Base-by-base conservation (phyloP, 1,140 invertebrate species). In the Frieseomelitta varia region DNA sequence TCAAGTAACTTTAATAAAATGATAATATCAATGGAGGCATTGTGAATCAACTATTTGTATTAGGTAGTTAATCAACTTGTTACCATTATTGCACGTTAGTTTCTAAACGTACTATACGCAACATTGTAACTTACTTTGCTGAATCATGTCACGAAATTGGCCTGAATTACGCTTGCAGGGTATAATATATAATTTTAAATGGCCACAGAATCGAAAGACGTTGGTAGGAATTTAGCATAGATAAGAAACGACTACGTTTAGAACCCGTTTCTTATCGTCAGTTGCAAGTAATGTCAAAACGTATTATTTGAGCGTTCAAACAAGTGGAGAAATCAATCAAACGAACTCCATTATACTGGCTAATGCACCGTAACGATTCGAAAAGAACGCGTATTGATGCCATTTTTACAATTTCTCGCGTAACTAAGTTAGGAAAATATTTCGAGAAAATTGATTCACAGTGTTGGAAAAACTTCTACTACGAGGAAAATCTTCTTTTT, bases 221-320 rank as follows among this genome's bases (percentile, higher is more conserved):
- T 30, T 15, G 56, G 55, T 30, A 39, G 8, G 21, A 75, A 39
- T 67, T 75, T 55, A 55, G 27, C 51, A 81, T 75, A 75, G 71
- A 75, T 56, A 75, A n/a, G 11, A 53, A 55, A 14, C 58, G 58
- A 51, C 53, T 53, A 27, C 27, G 47, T 75, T 73, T 53, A 51
- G 34, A 24, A 56, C 55, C 58, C 15, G 56, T 78, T 58, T 53
- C 63, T 74, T 75, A 15, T 61, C 81, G 55, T 30, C 39, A 58
- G 11, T 21, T 68, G 69, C 69, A 34, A 83, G 27, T 8, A 55
- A 51, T 17, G 34, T 8, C 34, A 75, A 61, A 76, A 61, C 15
- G 30, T 75, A 15, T 34, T 34, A 8, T 39, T 61, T n/a, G 21
- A 76, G 8, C 4, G 6, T n/a, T 68, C 14, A 6, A 17, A 8